Conservation (phyloP, 2,797 vertebrate species). For the Coracias cyanogaster region DNA sequence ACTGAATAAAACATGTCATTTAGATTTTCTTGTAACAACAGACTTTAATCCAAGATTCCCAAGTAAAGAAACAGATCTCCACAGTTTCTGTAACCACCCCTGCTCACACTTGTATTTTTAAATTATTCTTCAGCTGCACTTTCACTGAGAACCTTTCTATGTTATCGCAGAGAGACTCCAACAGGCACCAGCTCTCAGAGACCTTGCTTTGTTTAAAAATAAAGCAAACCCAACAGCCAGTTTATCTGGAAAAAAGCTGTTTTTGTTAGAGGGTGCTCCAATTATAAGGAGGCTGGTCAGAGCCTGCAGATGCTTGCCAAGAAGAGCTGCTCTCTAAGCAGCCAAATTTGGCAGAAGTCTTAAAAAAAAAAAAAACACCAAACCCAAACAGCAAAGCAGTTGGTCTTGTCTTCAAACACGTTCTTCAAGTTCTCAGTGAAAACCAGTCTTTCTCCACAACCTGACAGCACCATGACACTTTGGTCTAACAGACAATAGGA, state of each 20-base stretch:
- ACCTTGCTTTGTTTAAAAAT: slow-evolving; percentile 36
- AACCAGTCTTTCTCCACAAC: neutral
- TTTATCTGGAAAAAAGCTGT: slow-evolving; percentile 2
- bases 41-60: slow-evolving; percentile 10
- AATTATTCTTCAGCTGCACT: neutral
- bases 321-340: neutral
- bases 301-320: slow-evolving; percentile 17
- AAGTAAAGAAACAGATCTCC: slow-evolving; percentile 4
- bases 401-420: neutral
- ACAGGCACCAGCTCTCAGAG: neutral
- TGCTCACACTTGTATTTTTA: neutral
- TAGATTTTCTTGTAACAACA: slow-evolving; percentile 30
- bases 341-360: slow-evolving; percentile 6
- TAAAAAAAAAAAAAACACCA: neutral
- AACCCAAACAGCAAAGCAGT: neutral
- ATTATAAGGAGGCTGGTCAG: neutral
- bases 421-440: neutral
- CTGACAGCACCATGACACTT: neutral
- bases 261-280: neutral
- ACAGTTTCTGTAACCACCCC: neutral
- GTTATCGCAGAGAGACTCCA: neutral
- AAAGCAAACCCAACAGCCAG: slow-evolving; percentile 29
- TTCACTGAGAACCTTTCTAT: neutral
- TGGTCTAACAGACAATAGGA: neutral
- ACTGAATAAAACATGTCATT: slow-evolving; percentile 11